phyloP scores from a whole-genome alignment of 2,113 vertebrate genomes.

The Neogale vison region DNA sequence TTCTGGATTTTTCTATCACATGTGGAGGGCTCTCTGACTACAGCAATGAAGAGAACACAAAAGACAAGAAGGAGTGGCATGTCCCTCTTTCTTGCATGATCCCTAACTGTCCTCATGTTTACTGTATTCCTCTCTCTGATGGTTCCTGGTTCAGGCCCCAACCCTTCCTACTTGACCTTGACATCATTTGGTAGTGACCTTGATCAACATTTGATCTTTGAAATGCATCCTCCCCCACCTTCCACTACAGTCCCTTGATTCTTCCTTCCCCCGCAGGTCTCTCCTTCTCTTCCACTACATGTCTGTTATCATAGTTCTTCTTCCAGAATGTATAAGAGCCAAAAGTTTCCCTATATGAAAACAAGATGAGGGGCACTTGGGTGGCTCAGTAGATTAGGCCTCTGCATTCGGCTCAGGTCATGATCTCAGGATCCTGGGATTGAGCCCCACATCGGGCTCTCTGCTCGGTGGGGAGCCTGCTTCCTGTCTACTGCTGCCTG shows the following conservation, averaged over 20 bases:
- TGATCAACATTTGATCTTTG: background rate
- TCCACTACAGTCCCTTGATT: background rate
- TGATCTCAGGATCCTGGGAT: no score
- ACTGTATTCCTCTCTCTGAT: background rate
- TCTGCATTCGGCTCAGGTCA: no score
- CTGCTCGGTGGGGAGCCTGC: no score
- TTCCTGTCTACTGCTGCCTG: no score
- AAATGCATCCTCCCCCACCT: background rate
- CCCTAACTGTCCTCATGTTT: background rate
- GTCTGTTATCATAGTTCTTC: background rate
- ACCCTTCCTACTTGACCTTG: background rate
- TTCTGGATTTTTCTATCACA: background rate
- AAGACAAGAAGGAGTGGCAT: background rate
- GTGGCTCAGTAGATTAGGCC: no score
- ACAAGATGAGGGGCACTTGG: background rate
- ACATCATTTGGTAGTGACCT: background rate
- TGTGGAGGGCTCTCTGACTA: background rate
- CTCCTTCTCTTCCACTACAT: background rate
- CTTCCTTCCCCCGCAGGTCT: background rate
- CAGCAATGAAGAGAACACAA: background rate
- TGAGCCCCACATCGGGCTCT: no score
- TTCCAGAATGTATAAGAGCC: conserved; percentile 8
- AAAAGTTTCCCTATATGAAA: background rate
- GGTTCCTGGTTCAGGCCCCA: background rate
- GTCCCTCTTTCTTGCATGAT: background rate